Evolutionary conservation across 2,797 vertebrate species (phyloP).

Genomic region (Micromesistius poutassou): DNA sequence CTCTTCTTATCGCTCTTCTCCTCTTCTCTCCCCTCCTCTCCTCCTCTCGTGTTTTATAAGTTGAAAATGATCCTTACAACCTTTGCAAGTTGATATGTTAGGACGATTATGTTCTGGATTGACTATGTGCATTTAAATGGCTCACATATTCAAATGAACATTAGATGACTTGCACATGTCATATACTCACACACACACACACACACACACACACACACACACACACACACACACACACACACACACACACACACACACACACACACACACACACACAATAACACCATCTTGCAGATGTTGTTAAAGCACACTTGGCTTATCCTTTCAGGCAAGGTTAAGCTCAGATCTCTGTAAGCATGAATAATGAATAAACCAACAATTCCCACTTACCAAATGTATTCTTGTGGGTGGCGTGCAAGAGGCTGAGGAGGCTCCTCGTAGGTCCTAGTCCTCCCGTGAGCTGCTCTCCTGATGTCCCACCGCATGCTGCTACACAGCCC

Average conservation of each 20-base stretch:
- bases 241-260: no score
- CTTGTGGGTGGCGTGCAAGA: not conserved
- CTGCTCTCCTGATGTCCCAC: not conserved
- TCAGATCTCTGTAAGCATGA: not conserved
- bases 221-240: no score
- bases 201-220: no score
- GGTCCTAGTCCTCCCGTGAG: not conserved
- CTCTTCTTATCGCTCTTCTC: not conserved
- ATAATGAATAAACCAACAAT: constrained; percentile 4
- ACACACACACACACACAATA: no score
- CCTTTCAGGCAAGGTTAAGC: no score
- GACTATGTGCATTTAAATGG: constrained; percentile 4
- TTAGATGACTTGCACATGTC: not conserved
- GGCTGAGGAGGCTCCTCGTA: not conserved
- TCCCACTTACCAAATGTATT: not conserved
- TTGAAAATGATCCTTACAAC: not conserved
- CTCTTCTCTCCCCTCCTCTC: not conserved
- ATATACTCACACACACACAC: no score
- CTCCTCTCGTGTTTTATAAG: not conserved
- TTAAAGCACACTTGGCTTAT: no score
- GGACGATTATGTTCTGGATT: not conserved
- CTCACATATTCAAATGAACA: not conserved
- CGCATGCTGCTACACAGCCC: constrained; percentile 36
- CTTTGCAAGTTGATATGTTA: no score
- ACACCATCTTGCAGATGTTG: no score